phyloP scores from a whole-genome alignment of 2,888 invertebrate species.

The Xanthostigma xanthostigma region DNA sequence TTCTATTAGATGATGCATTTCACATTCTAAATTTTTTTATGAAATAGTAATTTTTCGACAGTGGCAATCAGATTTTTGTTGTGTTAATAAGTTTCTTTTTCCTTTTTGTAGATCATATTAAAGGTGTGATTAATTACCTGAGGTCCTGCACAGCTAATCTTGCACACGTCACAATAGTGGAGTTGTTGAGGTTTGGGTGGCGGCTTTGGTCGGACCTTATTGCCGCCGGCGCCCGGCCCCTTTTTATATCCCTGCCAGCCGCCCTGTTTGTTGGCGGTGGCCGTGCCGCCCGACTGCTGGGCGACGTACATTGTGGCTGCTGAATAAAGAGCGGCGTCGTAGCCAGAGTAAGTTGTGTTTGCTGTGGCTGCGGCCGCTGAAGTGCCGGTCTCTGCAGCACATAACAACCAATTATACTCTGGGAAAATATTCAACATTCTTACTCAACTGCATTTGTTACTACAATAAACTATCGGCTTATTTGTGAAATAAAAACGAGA shows the following conservation, averaged over 20 bases:
- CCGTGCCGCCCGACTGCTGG: constrained; percentile 48
- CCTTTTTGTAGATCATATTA: not conserved
- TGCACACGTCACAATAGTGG: constrained; percentile 98
- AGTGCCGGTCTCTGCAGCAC: constrained; percentile 14
- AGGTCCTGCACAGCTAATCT: constrained; percentile 92
- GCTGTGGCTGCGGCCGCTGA: constrained; percentile 40
- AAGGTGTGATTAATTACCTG: constrained; percentile 36
- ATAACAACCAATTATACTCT: too few relatives aligned
- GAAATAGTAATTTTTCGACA: too few relatives aligned
- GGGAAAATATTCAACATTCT: too few relatives aligned
- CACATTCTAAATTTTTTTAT: too few relatives aligned
- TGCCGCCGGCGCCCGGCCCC: constrained; percentile 35
- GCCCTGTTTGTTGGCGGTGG: constrained; percentile 32
- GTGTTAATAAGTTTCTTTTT: not conserved
- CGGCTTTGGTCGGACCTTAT: constrained; percentile 55
- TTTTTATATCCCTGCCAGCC: constrained; percentile 49
- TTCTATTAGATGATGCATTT: too few relatives aligned
- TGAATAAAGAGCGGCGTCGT: constrained; percentile 90
- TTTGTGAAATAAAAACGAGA: too few relatives aligned
- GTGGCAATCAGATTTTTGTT: too few relatives aligned
- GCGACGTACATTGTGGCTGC: constrained; percentile 92
- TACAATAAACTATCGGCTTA: too few relatives aligned
- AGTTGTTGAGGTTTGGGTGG: constrained; percentile 85
- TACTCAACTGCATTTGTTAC: too few relatives aligned
- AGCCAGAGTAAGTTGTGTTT: constrained; percentile 65